Conservation (phyloP, 2,888 invertebrate genomes). For the Epinotia demarniana region DNA sequence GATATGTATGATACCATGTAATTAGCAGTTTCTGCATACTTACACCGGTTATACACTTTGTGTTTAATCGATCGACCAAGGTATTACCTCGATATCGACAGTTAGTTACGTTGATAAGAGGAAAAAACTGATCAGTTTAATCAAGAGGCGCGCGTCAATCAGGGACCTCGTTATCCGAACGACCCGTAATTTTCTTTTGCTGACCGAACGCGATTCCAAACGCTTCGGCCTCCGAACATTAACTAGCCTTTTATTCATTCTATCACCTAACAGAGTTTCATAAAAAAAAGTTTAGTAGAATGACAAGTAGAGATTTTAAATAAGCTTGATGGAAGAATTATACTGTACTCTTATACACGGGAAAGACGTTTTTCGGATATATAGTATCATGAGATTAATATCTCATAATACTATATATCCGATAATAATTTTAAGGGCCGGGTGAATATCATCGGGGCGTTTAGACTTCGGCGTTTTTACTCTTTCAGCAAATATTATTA, state of each 20-base stretch:
- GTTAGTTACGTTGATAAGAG: slow-evolving; percentile 70
- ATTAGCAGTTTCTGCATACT: no score
- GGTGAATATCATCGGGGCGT: no score
- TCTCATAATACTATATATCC: no score
- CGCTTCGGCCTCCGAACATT: slow-evolving; percentile 53
- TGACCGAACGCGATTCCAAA: slow-evolving; percentile 75
- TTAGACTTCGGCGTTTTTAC: no score
- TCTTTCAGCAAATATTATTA: no score
- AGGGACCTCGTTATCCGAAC: slow-evolving; percentile 78
- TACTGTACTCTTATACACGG: no score
- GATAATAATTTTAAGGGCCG: no score
- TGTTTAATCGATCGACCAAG: slow-evolving; percentile 48
- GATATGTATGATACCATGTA: no score
- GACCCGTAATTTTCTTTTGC: slow-evolving; percentile 78
- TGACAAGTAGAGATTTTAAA: background rate
- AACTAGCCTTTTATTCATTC: slow-evolving; percentile 37
- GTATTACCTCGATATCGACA: slow-evolving; percentile 55
- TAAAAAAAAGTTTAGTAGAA: background rate
- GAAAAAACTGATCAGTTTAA: slow-evolving; percentile 81
- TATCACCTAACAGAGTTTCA: slow-evolving; percentile 20
- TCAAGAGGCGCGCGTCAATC: slow-evolving; percentile 78
- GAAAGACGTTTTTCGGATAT: no score
- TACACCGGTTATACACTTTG: no score
- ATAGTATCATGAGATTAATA: no score
- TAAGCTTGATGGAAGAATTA: background rate